These are phyloP conservation scores for Rostratula benghalensis DNA, from an alignment of 2,113 vertebrate genomes.

Conservation along the genomic window DNA sequence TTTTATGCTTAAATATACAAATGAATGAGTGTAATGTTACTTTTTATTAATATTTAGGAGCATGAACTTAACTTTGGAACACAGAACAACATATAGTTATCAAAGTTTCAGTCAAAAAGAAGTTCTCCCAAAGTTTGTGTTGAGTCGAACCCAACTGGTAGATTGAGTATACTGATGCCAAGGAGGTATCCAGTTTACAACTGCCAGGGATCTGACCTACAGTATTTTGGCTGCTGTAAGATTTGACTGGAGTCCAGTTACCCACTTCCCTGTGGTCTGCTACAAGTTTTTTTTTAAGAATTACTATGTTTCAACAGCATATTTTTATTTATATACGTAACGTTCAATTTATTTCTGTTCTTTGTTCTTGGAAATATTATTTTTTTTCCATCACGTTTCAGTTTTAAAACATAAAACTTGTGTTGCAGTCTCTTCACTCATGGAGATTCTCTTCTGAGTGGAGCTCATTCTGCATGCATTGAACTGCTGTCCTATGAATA, in stretches of 20 bases:
- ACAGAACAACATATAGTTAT: background rate
- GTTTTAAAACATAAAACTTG: background rate
- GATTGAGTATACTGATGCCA: background rate
- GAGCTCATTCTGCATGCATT: background rate
- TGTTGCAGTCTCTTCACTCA: background rate
- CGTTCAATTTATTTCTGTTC: background rate
- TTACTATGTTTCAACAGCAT: background rate
- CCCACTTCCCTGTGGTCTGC: background rate
- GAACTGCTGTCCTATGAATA: background rate
- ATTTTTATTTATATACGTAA: background rate
- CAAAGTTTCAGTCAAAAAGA: background rate
- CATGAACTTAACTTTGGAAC: conserved; percentile 5
- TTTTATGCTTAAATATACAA: background rate
- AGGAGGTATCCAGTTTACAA: background rate
- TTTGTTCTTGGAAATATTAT: background rate
- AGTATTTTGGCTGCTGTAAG: background rate
- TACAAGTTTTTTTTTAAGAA: background rate
- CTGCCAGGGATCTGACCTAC: background rate
- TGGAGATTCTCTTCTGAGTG: background rate
- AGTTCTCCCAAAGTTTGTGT: background rate
- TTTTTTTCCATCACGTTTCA: background rate
- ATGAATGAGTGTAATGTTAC: background rate
- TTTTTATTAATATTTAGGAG: background rate
- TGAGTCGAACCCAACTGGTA: background rate
- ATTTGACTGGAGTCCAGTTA: background rate